Conservation (phyloP, 2,888 invertebrate genomes). For the Tyria jacobaeae region DNA sequence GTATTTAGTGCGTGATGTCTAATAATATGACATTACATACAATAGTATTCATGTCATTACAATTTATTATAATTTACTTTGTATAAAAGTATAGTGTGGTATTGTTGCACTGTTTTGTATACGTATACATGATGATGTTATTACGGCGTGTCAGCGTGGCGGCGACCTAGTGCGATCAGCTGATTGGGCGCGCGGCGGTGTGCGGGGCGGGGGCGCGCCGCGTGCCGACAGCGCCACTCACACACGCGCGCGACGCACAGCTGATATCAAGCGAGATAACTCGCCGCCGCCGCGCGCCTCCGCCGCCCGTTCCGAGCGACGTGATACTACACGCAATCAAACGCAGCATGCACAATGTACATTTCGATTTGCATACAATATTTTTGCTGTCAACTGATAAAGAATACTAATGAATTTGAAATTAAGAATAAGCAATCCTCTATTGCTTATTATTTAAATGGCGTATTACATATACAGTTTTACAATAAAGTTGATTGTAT, state of each 20-base stretch:
- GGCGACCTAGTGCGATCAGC: slow-evolving; percentile 78
- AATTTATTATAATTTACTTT: neutral
- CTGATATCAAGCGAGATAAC: slow-evolving; percentile 59
- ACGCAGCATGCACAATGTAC: slow-evolving; percentile 10
- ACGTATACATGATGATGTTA: slow-evolving; percentile 14
- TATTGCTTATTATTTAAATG: too few species aligned
- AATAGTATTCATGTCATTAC: neutral
- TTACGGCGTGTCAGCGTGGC: slow-evolving; percentile 28
- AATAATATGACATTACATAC: neutral
- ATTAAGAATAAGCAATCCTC: neutral
- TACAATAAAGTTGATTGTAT: too few species aligned
- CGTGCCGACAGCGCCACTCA: slow-evolving; percentile 45
- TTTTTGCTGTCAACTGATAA: neutral
- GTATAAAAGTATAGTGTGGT: slow-evolving; percentile 8
- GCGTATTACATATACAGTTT: too few species aligned
- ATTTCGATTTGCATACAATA: neutral
- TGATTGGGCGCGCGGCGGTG: slow-evolving; percentile 70
- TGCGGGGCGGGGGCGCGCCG: slow-evolving; percentile 55
- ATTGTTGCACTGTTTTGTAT: slow-evolving; percentile 15
- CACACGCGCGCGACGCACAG: slow-evolving; percentile 51
- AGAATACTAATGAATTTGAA: neutral
- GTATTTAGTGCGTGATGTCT: neutral
- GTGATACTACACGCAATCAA: slow-evolving; percentile 16
- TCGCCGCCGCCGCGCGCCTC: too few species aligned
- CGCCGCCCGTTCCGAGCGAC: slow-evolving; percentile 15